Base-by-base conservation (phyloP, 2,888 invertebrate genomes). In the Scaptomyza cyrtandrae region DNA sequence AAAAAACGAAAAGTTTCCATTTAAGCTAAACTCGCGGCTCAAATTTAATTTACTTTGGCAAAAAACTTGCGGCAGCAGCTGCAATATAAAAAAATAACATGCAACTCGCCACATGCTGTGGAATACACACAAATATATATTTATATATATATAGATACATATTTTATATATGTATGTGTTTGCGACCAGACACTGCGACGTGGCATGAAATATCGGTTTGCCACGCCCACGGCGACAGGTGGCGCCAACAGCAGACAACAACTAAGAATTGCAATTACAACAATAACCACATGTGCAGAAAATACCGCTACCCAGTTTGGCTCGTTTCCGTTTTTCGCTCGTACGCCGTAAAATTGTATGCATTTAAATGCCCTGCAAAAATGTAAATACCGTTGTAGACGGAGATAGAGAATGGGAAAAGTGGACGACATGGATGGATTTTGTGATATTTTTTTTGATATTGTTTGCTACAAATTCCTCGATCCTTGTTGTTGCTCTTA, bases 1-100 rank as follows among this genome's bases (percentile, higher is more conserved):
- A 57, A 59, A 68, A 41, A 66, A 60, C 58, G 73, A 46, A 86
- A 88, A 88, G 71, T 85, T 85, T 83, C 55, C 75, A 82, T 86
- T 85, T 80, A 80, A 86, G 75, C 83, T 79, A 86, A 86, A 82
- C 77, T 86, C 80, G 56, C 63, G 71, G 72, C 68, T 43, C 48
- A 73, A 88, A 85, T 88, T 85, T 76, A 85, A 88, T 85, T 85
- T 84, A 84, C 77, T 76, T 72, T 75, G 64, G 68, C 80, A 68
- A 68, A 69, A 76, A 84, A 84, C 88, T 88, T 88, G 86, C 65
- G 74, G 77, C 77, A 60, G 74, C 83, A 85, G 82, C 86, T 81
- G 83, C 80, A 56, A 41, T 46, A 10, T 52, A 27, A 6, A n/a
- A 39, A 24, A 59, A 70, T 45, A 43, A 58, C 44, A 44, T 13